A percentile compares a stretch with the other conserved stretches of the same genome.
phyloP scores from a whole-genome alignment of 2,797 vertebrate genomes.

The Eupleurogrammus muticus region DNA sequence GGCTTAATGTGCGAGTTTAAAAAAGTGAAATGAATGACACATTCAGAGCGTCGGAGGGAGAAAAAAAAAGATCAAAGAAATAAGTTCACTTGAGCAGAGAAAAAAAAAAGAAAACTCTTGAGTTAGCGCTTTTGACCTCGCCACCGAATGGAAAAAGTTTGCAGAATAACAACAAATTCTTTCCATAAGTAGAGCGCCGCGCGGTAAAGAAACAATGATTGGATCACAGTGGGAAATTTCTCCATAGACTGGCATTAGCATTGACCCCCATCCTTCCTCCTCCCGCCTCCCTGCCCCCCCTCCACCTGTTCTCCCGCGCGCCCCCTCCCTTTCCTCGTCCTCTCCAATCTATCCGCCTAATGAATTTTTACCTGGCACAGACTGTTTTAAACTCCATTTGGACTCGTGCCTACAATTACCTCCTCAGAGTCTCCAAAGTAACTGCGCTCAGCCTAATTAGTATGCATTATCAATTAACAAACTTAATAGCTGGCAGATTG shows the following conservation, averaged over 20 bases:
- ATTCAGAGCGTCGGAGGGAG: constrained; percentile 7
- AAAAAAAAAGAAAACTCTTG: not conserved
- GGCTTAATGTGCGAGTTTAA: constrained; percentile 1
- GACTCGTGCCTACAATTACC: constrained; percentile 99
- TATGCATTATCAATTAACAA: constrained; percentile 99
- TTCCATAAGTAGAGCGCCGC: constrained; percentile 36
- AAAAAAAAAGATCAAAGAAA: constrained; percentile 7
- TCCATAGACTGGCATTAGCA: constrained; percentile 75
- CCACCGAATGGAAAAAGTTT: constrained; percentile 56
- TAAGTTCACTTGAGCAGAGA: constrained; percentile 13
- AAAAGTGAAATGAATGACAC: constrained; percentile 1
- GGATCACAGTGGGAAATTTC: constrained; percentile 71
- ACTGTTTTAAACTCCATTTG: constrained; percentile 99
- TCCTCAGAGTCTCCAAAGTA: constrained; percentile 99
- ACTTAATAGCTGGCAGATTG: constrained; percentile 99
- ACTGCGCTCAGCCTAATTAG: constrained; percentile 98
- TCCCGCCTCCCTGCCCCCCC: constrained; percentile 41
- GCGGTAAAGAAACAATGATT: constrained; percentile 63
- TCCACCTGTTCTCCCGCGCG: constrained; percentile 69
- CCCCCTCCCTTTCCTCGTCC: constrained; percentile 71
- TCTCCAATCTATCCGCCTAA: constrained; percentile 89
- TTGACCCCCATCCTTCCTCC: constrained; percentile 67
- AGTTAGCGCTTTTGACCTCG: constrained; percentile 27
- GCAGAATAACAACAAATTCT: constrained; percentile 50
- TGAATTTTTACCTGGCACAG: constrained; percentile 98